These are phyloP conservation scores for Meriones unguiculatus DNA, from an alignment of 2,113 vertebrate species.

Conservation along the genomic window DNA sequence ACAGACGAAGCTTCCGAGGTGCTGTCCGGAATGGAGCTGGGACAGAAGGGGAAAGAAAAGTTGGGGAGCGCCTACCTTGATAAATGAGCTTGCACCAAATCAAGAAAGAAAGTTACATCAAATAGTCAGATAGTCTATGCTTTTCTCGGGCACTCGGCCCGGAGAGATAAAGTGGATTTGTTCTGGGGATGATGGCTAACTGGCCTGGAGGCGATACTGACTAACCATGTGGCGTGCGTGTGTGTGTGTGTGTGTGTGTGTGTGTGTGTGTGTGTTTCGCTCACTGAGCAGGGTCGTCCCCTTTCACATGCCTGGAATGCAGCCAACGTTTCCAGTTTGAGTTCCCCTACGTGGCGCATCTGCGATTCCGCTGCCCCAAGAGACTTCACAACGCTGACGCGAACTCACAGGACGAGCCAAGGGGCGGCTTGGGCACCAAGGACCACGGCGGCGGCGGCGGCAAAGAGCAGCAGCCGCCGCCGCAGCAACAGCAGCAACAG, in stretches of 20 bases:
- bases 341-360: constrained; percentile 95
- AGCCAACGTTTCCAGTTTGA: constrained; percentile 98
- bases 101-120: background rate
- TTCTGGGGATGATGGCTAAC: constrained; percentile 18
- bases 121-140: background rate
- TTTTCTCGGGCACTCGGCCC: background rate
- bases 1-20: background rate
- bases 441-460: constrained; percentile 82
- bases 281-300: constrained; percentile 88
- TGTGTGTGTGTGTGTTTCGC: constrained; percentile 56
- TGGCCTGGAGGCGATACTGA: background rate
- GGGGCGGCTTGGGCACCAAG: constrained; percentile 81
- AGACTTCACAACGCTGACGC: constrained; percentile 88
- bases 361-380: constrained; percentile 97
- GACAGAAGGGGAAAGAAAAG: background rate
- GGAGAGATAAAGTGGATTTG: background rate
- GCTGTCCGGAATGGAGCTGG: background rate
- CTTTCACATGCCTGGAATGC: constrained; percentile 94
- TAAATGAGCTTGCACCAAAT: background rate
- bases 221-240: constrained; percentile 51
- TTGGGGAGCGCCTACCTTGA: background rate
- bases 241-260: constrained; percentile 35
- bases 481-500: constrained; percentile 76
- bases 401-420: constrained; percentile 83
- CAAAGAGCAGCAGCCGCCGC: constrained; percentile 85